These are phyloP conservation scores for Netelia melanura DNA, from an alignment of 2,888 invertebrate genomes.

Conservation along the genomic window DNA sequence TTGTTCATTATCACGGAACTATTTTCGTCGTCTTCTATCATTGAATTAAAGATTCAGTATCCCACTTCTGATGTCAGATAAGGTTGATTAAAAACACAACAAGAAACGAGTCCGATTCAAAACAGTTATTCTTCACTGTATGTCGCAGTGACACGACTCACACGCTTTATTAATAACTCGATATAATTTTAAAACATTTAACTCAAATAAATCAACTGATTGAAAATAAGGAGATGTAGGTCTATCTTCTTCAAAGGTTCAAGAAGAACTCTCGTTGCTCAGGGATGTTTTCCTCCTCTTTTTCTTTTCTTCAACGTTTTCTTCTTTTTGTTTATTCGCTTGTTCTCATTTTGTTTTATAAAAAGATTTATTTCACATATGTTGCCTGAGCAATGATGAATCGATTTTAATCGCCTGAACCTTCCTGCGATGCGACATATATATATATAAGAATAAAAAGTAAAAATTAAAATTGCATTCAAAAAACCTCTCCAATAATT, in stretches of 20 bases:
- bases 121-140: neutral
- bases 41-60: neutral
- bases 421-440: too few species aligned
- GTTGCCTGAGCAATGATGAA: too few species aligned
- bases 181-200: conserved; percentile 6
- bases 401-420: too few species aligned
- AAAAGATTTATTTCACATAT: too few species aligned
- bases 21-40: neutral
- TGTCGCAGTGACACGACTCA: conserved; percentile 12
- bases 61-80: conserved; percentile 5
- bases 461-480: too few species aligned
- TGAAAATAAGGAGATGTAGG: neutral
- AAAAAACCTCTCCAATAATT: too few species aligned
- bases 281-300: too few species aligned
- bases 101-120: neutral
- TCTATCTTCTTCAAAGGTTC: neutral
- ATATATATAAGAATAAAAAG: too few species aligned
- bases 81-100: neutral
- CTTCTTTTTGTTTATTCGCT: too few species aligned
- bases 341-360: too few species aligned
- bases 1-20: neutral
- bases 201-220: neutral
- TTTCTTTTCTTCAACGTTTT: too few species aligned
- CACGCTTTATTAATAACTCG: neutral
- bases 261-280: too few species aligned